Evolutionary conservation across 2,888 invertebrate genomes (phyloP).

Genomic region (Amaurobius ferox): DNA sequence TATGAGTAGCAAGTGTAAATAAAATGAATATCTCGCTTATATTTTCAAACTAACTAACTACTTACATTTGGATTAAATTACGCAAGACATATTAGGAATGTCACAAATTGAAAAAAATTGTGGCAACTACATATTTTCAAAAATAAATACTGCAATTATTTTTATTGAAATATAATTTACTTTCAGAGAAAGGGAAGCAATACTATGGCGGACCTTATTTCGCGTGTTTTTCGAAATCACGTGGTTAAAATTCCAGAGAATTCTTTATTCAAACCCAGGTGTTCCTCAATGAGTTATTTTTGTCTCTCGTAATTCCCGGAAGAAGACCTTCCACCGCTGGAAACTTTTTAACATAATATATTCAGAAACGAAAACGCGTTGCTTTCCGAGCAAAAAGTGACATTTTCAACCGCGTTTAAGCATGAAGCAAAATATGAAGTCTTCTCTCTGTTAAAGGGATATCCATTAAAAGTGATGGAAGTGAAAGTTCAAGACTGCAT

Average conservation of each 20-base stretch:
- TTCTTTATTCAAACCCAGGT: background rate
- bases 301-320: background rate
- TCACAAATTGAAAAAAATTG: too few relatives aligned
- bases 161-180: too few relatives aligned
- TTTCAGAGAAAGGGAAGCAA: too few relatives aligned
- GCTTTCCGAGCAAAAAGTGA: background rate
- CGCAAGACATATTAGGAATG: too few relatives aligned
- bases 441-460: background rate
- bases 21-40: too few relatives aligned
- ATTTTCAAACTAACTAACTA: too few relatives aligned
- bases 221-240: background rate
- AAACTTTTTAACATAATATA: background rate
- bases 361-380: background rate
- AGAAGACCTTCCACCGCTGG: background rate
- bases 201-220: too few relatives aligned
- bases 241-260: background rate
- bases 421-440: background rate
- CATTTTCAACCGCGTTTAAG: background rate
- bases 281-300: background rate
- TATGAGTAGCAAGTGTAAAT: too few relatives aligned
- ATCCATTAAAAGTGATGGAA: slow-evolving; percentile 5
- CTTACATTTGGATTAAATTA: too few relatives aligned
- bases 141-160: too few relatives aligned
- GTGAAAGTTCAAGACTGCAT: background rate
- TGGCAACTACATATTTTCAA: too few relatives aligned